A percentile compares a stretch with the other conserved stretches of the same genome.
phyloP scores from a whole-genome alignment of 2,113 vertebrate species.

The Aleadryas rufinucha region DNA sequence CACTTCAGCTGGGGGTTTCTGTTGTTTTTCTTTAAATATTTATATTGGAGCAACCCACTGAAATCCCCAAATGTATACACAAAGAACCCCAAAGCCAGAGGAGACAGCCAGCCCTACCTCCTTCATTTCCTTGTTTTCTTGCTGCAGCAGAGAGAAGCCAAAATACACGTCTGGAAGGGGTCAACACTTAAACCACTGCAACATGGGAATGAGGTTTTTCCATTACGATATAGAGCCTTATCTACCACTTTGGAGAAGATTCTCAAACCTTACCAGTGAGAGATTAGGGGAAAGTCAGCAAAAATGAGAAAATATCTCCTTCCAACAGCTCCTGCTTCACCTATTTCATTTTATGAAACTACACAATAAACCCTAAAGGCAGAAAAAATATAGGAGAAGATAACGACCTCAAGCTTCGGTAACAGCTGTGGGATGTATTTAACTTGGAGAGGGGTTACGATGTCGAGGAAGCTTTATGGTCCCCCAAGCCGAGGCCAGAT shows the following conservation, averaged over 20 bases:
- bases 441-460: not conserved
- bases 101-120: not conserved
- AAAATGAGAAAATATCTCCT: not conserved
- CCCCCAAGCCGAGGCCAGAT: not conserved
- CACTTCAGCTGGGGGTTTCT: not conserved
- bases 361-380: not conserved
- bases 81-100: not conserved
- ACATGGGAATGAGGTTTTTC: not conserved
- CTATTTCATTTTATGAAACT: not conserved
- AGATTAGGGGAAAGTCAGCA: not conserved
- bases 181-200: not conserved
- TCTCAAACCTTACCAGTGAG: not conserved
- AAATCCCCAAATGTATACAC: constrained; percentile 6
- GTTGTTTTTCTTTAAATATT: constrained; percentile 44
- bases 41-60: not conserved
- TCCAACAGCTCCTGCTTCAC: not conserved
- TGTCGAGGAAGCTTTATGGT: not conserved
- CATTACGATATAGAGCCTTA: not conserved
- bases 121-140: not conserved
- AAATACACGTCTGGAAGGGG: not conserved
- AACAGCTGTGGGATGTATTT: not conserved
- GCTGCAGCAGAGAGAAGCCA: not conserved
- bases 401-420: not conserved
- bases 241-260: not conserved
- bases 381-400: not conserved